phyloP scores from a whole-genome alignment of 2,888 invertebrate genomes.

The Netelia melanura region DNA sequence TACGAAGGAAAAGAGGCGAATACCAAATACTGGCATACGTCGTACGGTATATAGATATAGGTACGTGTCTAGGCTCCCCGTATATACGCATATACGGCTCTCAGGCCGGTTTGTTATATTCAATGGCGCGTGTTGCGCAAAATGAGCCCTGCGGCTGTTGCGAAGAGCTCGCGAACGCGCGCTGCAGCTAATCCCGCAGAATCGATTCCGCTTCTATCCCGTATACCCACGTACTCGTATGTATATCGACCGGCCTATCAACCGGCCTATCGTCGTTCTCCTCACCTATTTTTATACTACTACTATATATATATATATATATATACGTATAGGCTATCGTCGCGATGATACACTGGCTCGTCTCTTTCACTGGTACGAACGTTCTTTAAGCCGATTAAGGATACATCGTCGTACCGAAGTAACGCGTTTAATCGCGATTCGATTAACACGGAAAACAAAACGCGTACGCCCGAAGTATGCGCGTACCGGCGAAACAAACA shows the following conservation, averaged over 20 bases:
- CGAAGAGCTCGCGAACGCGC: slow-evolving; percentile 19
- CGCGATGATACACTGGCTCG: too few species aligned
- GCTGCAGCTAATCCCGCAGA: slow-evolving; percentile 27
- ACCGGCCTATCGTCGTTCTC: too few species aligned
- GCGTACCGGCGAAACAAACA: not conserved
- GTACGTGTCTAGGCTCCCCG: too few species aligned
- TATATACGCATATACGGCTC: too few species aligned
- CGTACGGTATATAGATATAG: not conserved
- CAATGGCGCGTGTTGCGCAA: not conserved
- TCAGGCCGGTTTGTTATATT: not conserved
- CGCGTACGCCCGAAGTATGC: not conserved
- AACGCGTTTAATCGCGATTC: not conserved
- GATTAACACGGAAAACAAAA: not conserved
- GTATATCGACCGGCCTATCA: too few species aligned
- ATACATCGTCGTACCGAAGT: not conserved
- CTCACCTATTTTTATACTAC: too few species aligned
- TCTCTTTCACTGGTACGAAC: too few species aligned
- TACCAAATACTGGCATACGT: not conserved
- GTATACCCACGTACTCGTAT: slow-evolving; percentile 5
- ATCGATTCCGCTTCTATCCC: slow-evolving; percentile 9
- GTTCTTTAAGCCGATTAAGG: too few species aligned
- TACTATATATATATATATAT: too few species aligned
- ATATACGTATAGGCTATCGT: too few species aligned
- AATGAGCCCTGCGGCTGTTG: slow-evolving; percentile 2
- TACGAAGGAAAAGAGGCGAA: not conserved